Conservation (phyloP, 2,797 vertebrate genomes). For the Lagorchestes hirsutus region DNA sequence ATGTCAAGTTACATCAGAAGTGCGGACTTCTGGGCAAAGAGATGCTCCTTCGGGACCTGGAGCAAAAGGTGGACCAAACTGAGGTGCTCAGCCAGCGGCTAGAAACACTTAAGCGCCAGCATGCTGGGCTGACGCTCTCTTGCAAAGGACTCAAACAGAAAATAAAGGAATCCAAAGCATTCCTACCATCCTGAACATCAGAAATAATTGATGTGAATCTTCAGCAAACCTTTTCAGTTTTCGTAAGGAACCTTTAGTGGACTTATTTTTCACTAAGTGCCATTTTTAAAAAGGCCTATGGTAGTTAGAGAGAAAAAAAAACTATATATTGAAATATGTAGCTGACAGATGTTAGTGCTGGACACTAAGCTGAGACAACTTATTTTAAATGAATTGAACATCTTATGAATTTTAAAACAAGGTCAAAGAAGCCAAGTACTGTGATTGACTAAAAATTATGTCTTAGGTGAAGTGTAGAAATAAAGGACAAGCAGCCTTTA, state of each 20-base stretch:
- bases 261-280: not conserved
- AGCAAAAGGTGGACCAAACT: conserved; percentile 83
- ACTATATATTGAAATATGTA: not conserved
- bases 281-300: not conserved
- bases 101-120: conserved; percentile 83
- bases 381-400: not conserved
- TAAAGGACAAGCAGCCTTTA: not conserved
- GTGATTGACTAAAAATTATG: not conserved
- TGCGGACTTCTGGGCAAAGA: conserved; percentile 87
- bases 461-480: not conserved
- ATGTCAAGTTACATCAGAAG: conserved; percentile 82
- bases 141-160: conserved; percentile 82
- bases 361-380: not conserved
- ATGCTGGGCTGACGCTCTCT: conserved; percentile 76
- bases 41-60: conserved; percentile 87
- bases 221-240: accelerated
- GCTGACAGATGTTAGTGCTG: conserved; percentile 2
- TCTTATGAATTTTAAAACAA: not conserved
- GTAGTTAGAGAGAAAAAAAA: not conserved
- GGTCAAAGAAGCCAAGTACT: not conserved
- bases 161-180: conserved; percentile 75
- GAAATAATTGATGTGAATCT: accelerated
- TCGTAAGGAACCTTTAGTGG: not conserved
- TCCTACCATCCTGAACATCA: conserved; percentile 48
- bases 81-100: conserved; percentile 80